Percentiles rank a stretch among this genome's conserved stretches.
Evolutionary conservation across 1,140 invertebrate species (phyloP).

Genomic region (Hypothenemus hampei): DNA sequence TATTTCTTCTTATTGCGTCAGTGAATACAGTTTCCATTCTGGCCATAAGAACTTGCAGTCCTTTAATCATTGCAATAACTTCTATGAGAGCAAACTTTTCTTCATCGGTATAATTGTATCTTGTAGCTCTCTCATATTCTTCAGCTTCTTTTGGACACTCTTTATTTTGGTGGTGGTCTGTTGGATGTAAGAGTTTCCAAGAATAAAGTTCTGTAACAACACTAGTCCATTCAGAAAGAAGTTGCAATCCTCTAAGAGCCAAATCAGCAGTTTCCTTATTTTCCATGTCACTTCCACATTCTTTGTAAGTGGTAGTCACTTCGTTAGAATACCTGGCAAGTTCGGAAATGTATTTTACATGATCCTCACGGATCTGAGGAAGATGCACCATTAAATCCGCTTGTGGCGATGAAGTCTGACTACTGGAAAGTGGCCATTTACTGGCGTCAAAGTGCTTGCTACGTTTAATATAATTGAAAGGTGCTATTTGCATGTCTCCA

Average conservation of each 20-base stretch:
- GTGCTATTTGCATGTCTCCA: conserved; percentile 99
- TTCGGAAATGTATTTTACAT: conserved; percentile 97
- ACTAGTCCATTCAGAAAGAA: conserved; percentile 94
- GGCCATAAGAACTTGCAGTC: conserved; percentile 94
- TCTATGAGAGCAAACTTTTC: conserved; percentile 99
- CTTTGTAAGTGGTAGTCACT: conserved; percentile 89
- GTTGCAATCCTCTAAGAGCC: conserved; percentile 84
- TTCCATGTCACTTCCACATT: conserved; percentile 86
- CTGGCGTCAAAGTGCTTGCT: conserved; percentile 91
- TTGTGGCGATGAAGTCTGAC: conserved; percentile 78
- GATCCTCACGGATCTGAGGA: conserved; percentile 91
- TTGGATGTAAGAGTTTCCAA: conserved; percentile 97
- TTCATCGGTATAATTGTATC: conserved; percentile 96
- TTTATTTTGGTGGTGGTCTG: conserved; percentile 94
- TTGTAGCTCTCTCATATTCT: conserved; percentile 96
- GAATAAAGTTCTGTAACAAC: conserved; percentile 97
- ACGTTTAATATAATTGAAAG: conserved; percentile 96
- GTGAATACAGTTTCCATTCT: conserved; percentile 97
- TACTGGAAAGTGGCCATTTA: conserved; percentile 88
- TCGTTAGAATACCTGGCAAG: conserved; percentile 93
- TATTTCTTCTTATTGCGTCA: conserved; percentile 89
- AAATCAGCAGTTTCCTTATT: conserved; percentile 91
- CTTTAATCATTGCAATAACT: conserved; percentile 99
- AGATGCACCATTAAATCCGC: conserved; percentile 95
- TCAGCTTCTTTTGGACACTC: conserved; percentile 96